Evolutionary conservation across 2,113 vertebrate genomes (phyloP).

Genomic region (Capreolus pygargus): DNA sequence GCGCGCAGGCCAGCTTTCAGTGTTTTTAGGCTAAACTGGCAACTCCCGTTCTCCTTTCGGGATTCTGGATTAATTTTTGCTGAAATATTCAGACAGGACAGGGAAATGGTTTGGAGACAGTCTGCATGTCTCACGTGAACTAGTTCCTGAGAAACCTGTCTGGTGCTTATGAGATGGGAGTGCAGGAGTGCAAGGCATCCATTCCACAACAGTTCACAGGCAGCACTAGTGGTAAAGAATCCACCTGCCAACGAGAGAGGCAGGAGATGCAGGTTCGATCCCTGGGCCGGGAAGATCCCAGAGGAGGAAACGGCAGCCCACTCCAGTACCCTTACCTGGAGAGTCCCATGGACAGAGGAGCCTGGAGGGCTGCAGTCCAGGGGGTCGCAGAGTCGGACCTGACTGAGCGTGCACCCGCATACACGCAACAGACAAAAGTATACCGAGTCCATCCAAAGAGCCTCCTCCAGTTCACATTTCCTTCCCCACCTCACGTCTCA

Average conservation of each 20-base stretch:
- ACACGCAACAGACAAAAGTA: not conserved
- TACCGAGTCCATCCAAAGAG: not conserved
- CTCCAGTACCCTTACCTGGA: not conserved
- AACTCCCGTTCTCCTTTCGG: not conserved
- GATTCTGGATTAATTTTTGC: not conserved
- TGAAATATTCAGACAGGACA: not conserved
- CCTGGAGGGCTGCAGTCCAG: not conserved
- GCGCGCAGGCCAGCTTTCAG: fast-evolving
- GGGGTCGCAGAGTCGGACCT: not conserved
- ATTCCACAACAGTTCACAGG: not conserved
- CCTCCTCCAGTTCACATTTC: not conserved
- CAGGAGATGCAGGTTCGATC: not conserved
- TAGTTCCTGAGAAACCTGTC: not conserved
- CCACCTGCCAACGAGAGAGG: not conserved
- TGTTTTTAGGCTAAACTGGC: fast-evolving
- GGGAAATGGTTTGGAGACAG: not conserved
- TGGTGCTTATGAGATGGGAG: not conserved
- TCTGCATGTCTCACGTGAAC: not conserved
- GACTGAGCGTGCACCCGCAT: not conserved
- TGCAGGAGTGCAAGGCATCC: not conserved
- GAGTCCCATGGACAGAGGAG: not conserved
- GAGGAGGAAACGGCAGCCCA: not conserved
- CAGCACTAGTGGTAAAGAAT: not conserved
- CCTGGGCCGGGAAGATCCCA: not conserved
- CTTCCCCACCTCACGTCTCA: not conserved